Base-by-base conservation (phyloP, 2,888 invertebrate species). In the Sicus ferrugineus region DNA sequence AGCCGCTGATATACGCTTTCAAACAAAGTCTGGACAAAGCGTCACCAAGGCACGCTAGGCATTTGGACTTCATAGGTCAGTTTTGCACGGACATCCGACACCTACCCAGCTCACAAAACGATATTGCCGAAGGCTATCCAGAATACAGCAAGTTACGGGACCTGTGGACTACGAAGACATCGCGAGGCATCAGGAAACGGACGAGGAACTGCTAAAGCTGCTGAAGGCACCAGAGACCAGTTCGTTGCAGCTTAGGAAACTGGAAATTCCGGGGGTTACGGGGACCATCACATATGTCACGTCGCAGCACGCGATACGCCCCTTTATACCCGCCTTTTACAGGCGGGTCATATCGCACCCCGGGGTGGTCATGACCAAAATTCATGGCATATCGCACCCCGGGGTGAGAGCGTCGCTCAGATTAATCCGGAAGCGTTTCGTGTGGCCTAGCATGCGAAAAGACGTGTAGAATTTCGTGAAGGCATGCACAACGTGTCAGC, bases 1-100 rank as follows among this genome's bases (percentile, higher is more conserved):
- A 76, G 52, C 74, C 74, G 5, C n/a, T 76, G 0, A 61, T 70
- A 0, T 81, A 72, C 50, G 82, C 83, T 0, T 81, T 85, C 66
- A 21, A 65, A 4, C 72, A 78, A 69, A 77, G 77, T 11, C 38
- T 74, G 3, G 78, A 79, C 1, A 80, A 80, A 21, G 77, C 77
- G 9, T 79, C 82, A 1, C 84, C 83, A 0, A 66, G 83, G 1
- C 83, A 85, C 69, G 73, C 75, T 3, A 68, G 83, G 0, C 78
- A 85, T 3, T 71, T 86, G 0, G 80, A 83, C 62, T 81, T n/a
- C n/a, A n/a, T n/a, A n/a, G n/a, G n/a, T n/a, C n/a, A n/a, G n/a
- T n/a, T n/a, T n/a, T n/a, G n/a, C n/a, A n/a, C n/a, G n/a, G n/a
- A 75, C 21, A 81, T 78, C 19, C 21, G 50, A 21, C 50, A 50